Base-by-base conservation (phyloP, 2,113 vertebrate species). In the Siniperca knerii region DNA sequence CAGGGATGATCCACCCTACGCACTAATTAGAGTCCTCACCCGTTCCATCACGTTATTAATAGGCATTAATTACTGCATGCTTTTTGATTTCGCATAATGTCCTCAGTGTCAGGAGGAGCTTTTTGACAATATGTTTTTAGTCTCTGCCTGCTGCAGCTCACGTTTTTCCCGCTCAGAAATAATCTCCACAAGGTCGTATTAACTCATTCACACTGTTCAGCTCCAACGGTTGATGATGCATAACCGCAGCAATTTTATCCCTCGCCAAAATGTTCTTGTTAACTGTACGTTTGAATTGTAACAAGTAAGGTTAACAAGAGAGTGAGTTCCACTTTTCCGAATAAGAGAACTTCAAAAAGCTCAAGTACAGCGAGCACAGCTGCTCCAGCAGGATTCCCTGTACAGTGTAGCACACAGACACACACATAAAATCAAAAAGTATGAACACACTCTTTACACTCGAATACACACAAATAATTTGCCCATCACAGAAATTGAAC, bases 11-110 rank as follows among this genome's bases (percentile, higher is more conserved):
- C 75, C 68, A 37, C 57, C 44, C 20, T 20, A 40, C 58, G 67
- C 73, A 71, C 73, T 89, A 90, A 93, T 87, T 87, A 86, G 70
- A 84, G 29, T 16, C 69, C 76, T 81, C 55, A n/a, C 61, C 33
- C 1, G 6, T 75, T 68, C 25, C 80, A 86, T 81, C 80, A 66
- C 52, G 79, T 77, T 54, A 89, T 85, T 87, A 85, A 58, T 57
- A 55, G 64, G 58, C 70, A 55, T 83, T 86, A 79, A 87, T 74
- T 60, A 66, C 68, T 20, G 62, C 75, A 72, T 78, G 72, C 75
- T 70, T 79, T 87, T 84, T 68, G 84, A 75, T 83, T 89, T 78
- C 8, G 35, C 64, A 83, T 62, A 81, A 77, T 81, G 66, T 35
- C 25, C 21, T 79, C 70, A 29, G 67, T 48, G 77, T 84, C 70